Evolutionary conservation across 2,888 invertebrate genomes (phyloP), one percentile per base, ranked within the genome.

Genomic region (Crematogaster levior): DNA sequence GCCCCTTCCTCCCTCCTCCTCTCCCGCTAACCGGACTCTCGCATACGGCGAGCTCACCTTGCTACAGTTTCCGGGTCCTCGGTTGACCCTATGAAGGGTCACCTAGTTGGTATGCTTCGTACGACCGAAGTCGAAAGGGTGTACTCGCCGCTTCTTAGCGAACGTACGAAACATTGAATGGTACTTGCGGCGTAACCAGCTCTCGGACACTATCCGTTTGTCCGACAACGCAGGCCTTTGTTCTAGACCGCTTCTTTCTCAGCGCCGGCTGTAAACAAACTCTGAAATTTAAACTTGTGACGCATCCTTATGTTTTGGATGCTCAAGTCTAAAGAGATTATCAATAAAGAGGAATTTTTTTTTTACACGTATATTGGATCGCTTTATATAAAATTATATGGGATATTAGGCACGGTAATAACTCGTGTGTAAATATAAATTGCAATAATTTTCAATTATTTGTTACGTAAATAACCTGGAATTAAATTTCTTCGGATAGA

Each of bases 21-120:
- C 40, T 24, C 56, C 80, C 34, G 68, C 77, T 60, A 58, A 65
- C 73, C 73, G 86, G 89, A 88, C 88, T 61, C 81, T 88, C 73
- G 86, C 75, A 74, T 82, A 43, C 63, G 84, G 74, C 84, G 48
- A 82, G 75, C 82, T 86, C 83, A 87, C 66, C 84, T 86, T 85
- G 68, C 86, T 58, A 86, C 61, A 79, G 68, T 86, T 83, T 88
- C 83, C 88, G 88, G 75, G 79, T 80, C 81, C 85, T 80, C 81
- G 84, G 88, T 65, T 75, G 75, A 75, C 75, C 65, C 53, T 79
- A 79, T 56, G 77, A 46, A 79, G 77, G 77, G 56, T 79, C 46
- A 79, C 70, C 56, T 79, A 79, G 56, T 79, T 79, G 70, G 70
- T 79, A 79, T 79, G 77, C 77, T 27, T 68, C 70, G 77, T 24